Base-by-base conservation (phyloP, 2,888 invertebrate species). In the Drosophila pseudotalamancana region DNA sequence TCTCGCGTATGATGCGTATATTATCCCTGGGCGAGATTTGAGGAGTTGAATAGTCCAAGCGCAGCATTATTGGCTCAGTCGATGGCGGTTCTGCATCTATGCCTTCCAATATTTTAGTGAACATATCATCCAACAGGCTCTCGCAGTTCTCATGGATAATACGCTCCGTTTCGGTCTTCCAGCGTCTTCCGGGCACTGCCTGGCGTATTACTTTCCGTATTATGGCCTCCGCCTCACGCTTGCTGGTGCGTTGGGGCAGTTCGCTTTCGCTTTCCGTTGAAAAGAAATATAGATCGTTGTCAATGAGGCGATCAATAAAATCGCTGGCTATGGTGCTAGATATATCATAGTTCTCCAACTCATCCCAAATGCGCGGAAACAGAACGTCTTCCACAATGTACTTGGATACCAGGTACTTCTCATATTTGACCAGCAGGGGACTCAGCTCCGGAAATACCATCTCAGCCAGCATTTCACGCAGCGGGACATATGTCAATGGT, bases 331-430 rank as follows among this genome's bases (percentile, higher is more conserved):
- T 34, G 0, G 54, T 35, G n/a, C 8, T 55, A 4, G 73, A 63
- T 16, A 90, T 75, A 5, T 89, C 89, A 29, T 70, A 76, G 1
- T 73, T 50, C 21, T 89, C 89, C 2, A 92, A 77, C 23, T 88
- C 74, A 37, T 92, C 92, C 72, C 93, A 92, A 0, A 93, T 87
- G 55, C 90, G 88, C 0, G 88, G 87, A 27, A 92, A 78, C 5
- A 92, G 67, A 23, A 91, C 91, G 60, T 92, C 91, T n/a, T 92
- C 91, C 11, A 88, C 56, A 3, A 88, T 71, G 8, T 80, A 78
- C 0, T 76, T 60, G 6, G 64, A 72, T 5, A 84, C 72, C 2
- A 75, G 23, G 4, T 29, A 31, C 3, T 67, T 74, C 31, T 89
- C 90, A 3, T 77, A 25, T 1, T 61, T 71, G 3, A 63, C 1